A percentile compares a stretch with the other conserved stretches of the same genome.
phyloP scores from a whole-genome alignment of 2,888 invertebrate genomes.

The Lucinisca nassula region DNA sequence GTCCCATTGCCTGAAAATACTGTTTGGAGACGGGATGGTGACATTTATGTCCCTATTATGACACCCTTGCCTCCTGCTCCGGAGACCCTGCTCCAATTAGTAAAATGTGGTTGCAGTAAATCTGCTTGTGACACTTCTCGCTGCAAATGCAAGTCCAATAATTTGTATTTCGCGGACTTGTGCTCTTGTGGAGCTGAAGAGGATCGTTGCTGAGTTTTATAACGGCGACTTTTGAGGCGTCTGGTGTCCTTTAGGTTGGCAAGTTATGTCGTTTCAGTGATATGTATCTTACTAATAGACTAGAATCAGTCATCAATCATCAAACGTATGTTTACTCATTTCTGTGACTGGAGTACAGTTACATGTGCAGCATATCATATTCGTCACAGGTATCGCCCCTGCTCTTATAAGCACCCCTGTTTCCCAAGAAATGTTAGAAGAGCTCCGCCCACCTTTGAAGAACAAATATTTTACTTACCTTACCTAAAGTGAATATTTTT shows the following conservation, averaged over 20 bases:
- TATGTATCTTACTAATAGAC: neutral
- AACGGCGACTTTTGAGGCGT: neutral
- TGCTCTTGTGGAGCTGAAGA: neutral
- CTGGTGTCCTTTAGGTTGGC: neutral
- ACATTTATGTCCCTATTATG: too few species aligned
- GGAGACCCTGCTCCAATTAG: neutral
- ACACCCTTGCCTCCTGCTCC: neutral
- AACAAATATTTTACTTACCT: too few species aligned
- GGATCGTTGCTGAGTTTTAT: too few species aligned
- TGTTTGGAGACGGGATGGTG: neutral
- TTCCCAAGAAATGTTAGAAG: too few species aligned
- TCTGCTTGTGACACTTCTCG: too few species aligned
- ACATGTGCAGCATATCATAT: neutral
- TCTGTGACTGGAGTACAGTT: neutral
- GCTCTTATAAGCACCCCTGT: too few species aligned
- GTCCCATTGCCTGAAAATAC: neutral
- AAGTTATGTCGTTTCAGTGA: neutral
- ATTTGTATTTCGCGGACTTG: neutral
- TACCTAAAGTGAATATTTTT: too few species aligned
- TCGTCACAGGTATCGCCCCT: too few species aligned
- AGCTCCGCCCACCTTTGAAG: too few species aligned
- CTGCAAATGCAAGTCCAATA: too few species aligned
- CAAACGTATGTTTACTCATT: neutral
- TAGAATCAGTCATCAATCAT: neutral
- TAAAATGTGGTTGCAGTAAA: neutral